Evolutionary conservation across 30 jellyfish, hydroid and myxozoan genomes (phyloP).

Genomic region (Chrysaora quinquecirrha): DNA sequence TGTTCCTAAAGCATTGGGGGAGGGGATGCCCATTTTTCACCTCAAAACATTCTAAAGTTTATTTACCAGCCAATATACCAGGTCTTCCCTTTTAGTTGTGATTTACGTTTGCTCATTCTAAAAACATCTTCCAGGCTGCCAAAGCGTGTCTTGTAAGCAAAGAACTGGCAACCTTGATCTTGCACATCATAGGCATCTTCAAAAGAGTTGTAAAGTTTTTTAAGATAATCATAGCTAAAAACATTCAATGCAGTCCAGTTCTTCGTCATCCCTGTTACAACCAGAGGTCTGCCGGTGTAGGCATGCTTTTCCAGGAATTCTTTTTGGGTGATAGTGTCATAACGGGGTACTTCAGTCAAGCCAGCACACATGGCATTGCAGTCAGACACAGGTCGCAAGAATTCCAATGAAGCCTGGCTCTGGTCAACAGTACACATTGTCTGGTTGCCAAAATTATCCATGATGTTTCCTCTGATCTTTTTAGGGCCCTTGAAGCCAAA

Average conservation of each 20-base stretch:
- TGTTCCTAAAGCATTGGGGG: no score
- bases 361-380: slow-evolving; percentile 84
- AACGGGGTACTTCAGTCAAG: slow-evolving; percentile 80
- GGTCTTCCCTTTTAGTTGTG: slow-evolving; percentile 62
- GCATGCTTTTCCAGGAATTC: slow-evolving; percentile 81
- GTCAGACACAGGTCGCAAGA: slow-evolving; percentile 75
- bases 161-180: slow-evolving; percentile 85
- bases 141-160: slow-evolving; percentile 90
- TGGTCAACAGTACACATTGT: slow-evolving; percentile 64
- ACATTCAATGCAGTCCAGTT: slow-evolving; percentile 89
- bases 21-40: no score
- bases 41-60: no score
- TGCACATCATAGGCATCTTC: slow-evolving; percentile 77
- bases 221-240: slow-evolving; percentile 70
- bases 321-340: slow-evolving; percentile 59
- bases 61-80: slow-evolving; percentile 99
- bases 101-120: slow-evolving; percentile 80
- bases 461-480: background rate
- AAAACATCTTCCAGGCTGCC: slow-evolving; percentile 69
- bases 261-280: slow-evolving; percentile 79
- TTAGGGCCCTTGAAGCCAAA: slow-evolving; percentile 49
- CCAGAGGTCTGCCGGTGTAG: slow-evolving; percentile 91
- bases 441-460: slow-evolving; percentile 2
- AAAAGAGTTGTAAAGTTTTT: slow-evolving; percentile 58
- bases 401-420: slow-evolving; percentile 50